phyloP scores from a whole-genome alignment of 2,888 invertebrate genomes.

The Pantelozetes paolii region DNA sequence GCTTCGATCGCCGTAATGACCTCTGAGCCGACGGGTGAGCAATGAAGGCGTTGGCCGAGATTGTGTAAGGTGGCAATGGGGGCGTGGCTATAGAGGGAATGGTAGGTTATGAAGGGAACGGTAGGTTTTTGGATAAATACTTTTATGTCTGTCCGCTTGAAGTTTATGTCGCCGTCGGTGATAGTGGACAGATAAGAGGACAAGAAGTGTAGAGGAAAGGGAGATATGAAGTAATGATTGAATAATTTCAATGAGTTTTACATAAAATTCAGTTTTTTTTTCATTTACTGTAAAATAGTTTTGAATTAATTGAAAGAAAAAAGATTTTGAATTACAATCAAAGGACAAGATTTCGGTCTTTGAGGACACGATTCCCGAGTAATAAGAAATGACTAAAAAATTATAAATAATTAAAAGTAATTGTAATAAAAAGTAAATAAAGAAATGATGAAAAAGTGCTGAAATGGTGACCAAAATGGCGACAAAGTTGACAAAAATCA shows the following conservation, averaged over 20 bases:
- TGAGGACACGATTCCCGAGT: neutral
- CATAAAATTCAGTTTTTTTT: too few species aligned
- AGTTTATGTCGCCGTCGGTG: neutral
- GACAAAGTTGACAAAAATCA: slow-evolving; percentile 34
- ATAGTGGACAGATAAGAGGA: neutral
- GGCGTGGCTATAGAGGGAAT: slow-evolving; percentile 34
- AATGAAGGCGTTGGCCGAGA: neutral
- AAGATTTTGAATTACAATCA: slow-evolving; percentile 26
- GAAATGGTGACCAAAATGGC: slow-evolving; percentile 33
- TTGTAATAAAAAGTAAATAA: slow-evolving; percentile 18
- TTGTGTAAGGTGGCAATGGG: slow-evolving; percentile 38
- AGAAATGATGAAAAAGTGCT: slow-evolving; percentile 26
- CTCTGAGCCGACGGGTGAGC: neutral
- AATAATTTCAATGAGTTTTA: neutral
- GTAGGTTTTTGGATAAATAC: neutral
- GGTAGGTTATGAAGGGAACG: neutral
- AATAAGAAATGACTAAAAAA: slow-evolving; percentile 20
- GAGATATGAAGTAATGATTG: neutral
- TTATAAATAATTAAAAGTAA: slow-evolving; percentile 33
- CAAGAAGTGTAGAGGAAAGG: neutral
- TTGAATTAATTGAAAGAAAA: neutral
- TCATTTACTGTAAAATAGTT: neutral
- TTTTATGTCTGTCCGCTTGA: neutral
- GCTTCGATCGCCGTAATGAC: neutral
- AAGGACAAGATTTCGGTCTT: slow-evolving; percentile 7